Base-by-base conservation (phyloP, 2,888 invertebrate genomes). In the Acanthosepion lycidas region DNA sequence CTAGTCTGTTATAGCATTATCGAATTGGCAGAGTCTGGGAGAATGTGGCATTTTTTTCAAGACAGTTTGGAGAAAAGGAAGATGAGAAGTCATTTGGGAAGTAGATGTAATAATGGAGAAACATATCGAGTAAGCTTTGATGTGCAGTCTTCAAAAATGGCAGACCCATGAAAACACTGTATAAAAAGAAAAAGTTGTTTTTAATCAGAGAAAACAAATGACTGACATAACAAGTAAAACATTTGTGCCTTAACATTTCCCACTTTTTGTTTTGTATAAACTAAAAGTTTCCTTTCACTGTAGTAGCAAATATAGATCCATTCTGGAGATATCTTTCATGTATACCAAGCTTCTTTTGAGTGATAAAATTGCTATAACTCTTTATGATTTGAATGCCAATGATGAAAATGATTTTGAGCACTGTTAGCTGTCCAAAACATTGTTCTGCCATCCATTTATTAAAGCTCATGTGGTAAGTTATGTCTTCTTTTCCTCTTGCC, bases 61-160 rank as follows among this genome's bases (percentile, higher is more conserved):
- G n/a, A 78, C 51, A 91, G 48, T 51, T 23, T 5, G 20, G 95
- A 95, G 95, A 42, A n/a, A 78, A 5, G 15, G 12, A 12, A 78
- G 18, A 78, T 4, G 23, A 28, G 64, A 78, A 9, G n/a, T 78
- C 78, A 78, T 12, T 78, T 78, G 78, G 78, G 78, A 78, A n/a
- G n/a, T 78, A 78, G n/a, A n/a, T n/a, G n/a, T 78, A n/a, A 12
- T 33, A 15, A 78, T n/a, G 78, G 78, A 33, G n/a, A 9, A n/a
- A n/a, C n/a, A n/a, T 33, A 78, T 18, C 18, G 78, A n/a, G n/a
- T 20, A 33, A n/a, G 78, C 33, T 18, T n/a, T 78, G 78, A 78
- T 78, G 78, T 78, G 23, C 78, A 15, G n/a, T 78, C 12, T 33
- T 78, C 78, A 78, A 78, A n/a, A 78, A n/a, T 78, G 78, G 78